Percentiles rank a stretch among this genome's conserved stretches.
phyloP scores from a whole-genome alignment of 2,888 invertebrate species.

The Drosophila niveifrons region DNA sequence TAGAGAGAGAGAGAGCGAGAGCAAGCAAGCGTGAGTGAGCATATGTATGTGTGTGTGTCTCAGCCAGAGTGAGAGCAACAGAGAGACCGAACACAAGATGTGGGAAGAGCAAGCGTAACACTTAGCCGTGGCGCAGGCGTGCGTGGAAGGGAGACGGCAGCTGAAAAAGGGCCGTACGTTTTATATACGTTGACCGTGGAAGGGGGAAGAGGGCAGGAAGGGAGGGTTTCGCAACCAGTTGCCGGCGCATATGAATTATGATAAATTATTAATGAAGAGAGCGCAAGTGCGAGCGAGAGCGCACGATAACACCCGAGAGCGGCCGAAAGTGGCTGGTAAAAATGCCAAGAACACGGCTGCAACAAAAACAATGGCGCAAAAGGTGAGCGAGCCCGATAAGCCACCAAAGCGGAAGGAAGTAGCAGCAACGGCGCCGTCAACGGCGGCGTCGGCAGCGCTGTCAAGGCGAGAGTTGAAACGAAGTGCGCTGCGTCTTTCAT shows the following conservation, averaged over 20 bases:
- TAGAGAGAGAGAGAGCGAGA: constrained; percentile 7
- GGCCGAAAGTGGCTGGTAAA: constrained; percentile 33
- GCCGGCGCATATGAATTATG: constrained; percentile 83
- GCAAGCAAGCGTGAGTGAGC: not conserved
- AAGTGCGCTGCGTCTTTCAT: constrained; percentile 14
- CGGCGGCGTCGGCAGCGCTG: constrained; percentile 21
- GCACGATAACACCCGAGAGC: constrained; percentile 33
- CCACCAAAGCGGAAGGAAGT: constrained; percentile 71
- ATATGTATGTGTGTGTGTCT: not conserved
- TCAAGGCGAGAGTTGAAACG: constrained; percentile 22
- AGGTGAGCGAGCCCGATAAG: constrained; percentile 68
- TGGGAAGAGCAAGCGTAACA: constrained; percentile 51
- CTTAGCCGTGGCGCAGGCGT: constrained; percentile 52
- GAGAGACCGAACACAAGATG: constrained; percentile 29
- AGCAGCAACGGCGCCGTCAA: constrained; percentile 7
- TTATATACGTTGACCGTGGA: constrained; percentile 22
- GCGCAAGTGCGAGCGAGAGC: constrained; percentile 54
- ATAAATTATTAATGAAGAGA: constrained; percentile 81
- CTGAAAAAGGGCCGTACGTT: constrained; percentile 51
- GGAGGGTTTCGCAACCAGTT: constrained; percentile 63
- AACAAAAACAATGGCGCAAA: constrained; percentile 59
- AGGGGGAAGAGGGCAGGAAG: not conserved
- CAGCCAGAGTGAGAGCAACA: constrained; percentile 6
- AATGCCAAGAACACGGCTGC: constrained; percentile 37
- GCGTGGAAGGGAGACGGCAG: constrained; percentile 67